phyloP scores from a whole-genome alignment of 1,140 invertebrate species.

The Dolichoris vasculosae region DNA sequence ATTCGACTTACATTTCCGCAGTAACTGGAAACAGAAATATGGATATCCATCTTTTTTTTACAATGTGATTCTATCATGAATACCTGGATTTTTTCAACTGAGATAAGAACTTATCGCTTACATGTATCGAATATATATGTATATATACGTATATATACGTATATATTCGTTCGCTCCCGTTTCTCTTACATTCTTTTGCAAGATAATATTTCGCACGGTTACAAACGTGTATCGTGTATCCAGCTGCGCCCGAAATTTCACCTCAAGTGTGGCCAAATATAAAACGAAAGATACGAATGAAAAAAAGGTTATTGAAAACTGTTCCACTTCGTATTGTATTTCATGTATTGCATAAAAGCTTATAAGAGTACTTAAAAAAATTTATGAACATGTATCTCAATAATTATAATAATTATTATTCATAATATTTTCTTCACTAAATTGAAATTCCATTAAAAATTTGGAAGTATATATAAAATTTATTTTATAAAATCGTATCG shows the following conservation, averaged over 20 bases:
- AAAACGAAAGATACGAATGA: background rate
- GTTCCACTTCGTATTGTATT: conserved; percentile 6
- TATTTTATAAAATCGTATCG: no score
- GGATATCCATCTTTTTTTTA: conserved; percentile 22
- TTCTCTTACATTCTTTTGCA: conserved; percentile 36
- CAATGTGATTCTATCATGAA: conserved; percentile 27
- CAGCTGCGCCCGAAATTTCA: conserved; percentile 26
- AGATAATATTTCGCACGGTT: conserved; percentile 42
- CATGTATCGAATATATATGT: conserved; percentile 23
- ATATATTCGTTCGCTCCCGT: conserved; percentile 21
- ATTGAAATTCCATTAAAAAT: no score
- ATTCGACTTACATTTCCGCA: conserved; percentile 25
- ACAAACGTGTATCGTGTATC: background rate
- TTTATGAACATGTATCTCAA: background rate
- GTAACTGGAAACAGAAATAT: conserved; percentile 24
- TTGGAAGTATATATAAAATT: no score
- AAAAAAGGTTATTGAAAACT: conserved; percentile 12
- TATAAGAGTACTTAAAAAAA: background rate
- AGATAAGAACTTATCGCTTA: no score
- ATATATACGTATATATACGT: conserved; percentile 12
- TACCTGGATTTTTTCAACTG: background rate
- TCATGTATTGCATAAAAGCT: background rate
- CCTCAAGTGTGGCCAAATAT: background rate
- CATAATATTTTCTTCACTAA: no score
- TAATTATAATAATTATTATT: no score